Evolutionary conservation across 2,113 vertebrate species (phyloP).

Genomic region (Phyllostomus hastatus): DNA sequence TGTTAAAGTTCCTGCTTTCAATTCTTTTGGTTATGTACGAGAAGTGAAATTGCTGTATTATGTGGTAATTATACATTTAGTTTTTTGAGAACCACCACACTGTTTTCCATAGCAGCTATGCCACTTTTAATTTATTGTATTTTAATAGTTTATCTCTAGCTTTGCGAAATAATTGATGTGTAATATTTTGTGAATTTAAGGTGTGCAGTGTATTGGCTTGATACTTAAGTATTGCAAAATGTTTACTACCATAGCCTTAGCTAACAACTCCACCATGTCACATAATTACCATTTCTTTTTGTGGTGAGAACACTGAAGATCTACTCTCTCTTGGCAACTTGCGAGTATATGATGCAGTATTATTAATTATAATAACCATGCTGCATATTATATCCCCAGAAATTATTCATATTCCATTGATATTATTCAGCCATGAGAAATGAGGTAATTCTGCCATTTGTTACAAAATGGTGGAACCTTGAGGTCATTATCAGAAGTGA

Average conservation of each 20-base stretch:
- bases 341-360: not conserved
- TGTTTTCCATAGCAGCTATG: not conserved
- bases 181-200: not conserved
- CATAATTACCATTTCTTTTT: not conserved
- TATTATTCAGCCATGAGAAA: not conserved
- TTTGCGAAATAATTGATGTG: not conserved
- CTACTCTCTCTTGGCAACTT: not conserved
- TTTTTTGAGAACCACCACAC: not conserved
- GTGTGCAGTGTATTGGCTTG: not conserved
- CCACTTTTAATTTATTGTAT: not conserved
- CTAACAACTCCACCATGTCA: not conserved
- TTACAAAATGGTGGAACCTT: not conserved
- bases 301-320: not conserved
- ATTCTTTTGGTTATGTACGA: not conserved
- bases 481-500: not conserved
- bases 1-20: not conserved
- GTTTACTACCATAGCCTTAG: not conserved
- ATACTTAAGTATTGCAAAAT: not conserved
- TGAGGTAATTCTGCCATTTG: not conserved
- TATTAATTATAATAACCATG: not conserved
- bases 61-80: not conserved
- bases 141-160: not conserved
- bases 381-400: not conserved
- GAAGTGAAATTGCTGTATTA: not conserved
- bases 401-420: not conserved